phyloP scores from a whole-genome alignment of 2,888 invertebrate genomes.

The Hyalella azteca region DNA sequence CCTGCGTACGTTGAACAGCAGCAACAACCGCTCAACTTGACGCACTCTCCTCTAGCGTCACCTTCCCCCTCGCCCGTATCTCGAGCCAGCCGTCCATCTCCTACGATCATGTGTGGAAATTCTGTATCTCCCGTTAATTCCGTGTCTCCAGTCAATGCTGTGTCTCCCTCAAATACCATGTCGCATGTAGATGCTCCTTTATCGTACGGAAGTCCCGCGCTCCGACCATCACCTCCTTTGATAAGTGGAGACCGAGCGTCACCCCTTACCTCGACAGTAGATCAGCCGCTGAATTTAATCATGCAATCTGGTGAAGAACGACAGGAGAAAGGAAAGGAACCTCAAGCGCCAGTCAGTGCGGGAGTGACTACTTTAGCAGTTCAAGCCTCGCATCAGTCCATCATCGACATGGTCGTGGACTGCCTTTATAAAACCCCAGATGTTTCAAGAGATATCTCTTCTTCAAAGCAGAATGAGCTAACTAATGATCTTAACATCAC shows the following conservation, averaged over 20 bases:
- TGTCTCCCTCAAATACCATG: no score
- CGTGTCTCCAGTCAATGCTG: background rate
- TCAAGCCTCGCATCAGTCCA: background rate
- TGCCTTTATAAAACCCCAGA: background rate
- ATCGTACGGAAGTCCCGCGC: no score
- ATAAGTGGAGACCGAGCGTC: no score
- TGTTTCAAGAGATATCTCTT: no score
- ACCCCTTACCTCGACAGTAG: no score
- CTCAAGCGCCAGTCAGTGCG: no score
- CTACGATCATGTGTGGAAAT: background rate
- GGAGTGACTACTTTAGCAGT: no score
- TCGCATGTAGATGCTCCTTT: no score
- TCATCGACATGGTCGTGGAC: background rate
- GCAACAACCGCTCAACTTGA: constrained; percentile 9
- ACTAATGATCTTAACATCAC: background rate
- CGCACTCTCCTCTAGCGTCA: background rate
- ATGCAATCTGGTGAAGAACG: background rate
- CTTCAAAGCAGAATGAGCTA: background rate
- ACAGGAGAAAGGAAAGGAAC: no score
- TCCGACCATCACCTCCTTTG: no score
- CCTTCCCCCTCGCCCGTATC: background rate
- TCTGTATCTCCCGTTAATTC: background rate
- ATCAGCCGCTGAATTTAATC: constrained; percentile 1
- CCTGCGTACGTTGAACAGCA: background rate
- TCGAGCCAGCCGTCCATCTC: background rate